Evolutionary conservation across 2,888 invertebrate species (phyloP).

Genomic region (Microctonus brassicae): DNA sequence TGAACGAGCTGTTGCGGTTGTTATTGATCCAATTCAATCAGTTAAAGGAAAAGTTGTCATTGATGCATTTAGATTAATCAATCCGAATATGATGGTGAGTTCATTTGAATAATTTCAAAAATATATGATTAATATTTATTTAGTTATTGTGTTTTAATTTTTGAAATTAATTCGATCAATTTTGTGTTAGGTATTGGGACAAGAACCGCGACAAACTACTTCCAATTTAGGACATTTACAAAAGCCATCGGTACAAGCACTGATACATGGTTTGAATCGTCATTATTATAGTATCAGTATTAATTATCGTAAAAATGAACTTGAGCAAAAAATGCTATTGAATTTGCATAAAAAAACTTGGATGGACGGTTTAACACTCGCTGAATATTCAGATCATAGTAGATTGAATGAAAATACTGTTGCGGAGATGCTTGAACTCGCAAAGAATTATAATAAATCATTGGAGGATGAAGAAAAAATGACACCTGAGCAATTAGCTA

Average conservation of each 20-base stretch:
- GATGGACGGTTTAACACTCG: constrained; percentile 95
- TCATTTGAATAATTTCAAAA: not conserved
- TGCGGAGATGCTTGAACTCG: constrained; percentile 95
- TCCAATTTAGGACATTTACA: constrained; percentile 98
- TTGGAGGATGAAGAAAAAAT: constrained; percentile 99
- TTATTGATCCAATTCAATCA: constrained; percentile 99
- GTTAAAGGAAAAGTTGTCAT: constrained; percentile 99
- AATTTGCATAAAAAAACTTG: constrained; percentile 99
- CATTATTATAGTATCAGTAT: constrained; percentile 99
- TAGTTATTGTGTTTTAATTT: not conserved
- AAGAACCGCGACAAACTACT: constrained; percentile 98
- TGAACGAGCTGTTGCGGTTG: constrained; percentile 98
- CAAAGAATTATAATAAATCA: constrained; percentile 98
- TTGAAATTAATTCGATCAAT: constrained; percentile 1
- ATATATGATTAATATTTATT: not conserved
- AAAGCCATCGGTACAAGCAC: constrained; percentile 98
- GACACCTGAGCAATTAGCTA: constrained; percentile 98
- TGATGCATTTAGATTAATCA: constrained; percentile 98
- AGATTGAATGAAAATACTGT: constrained; percentile 94
- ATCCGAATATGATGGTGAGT: constrained; percentile 97
- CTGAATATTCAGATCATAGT: constrained; percentile 94
- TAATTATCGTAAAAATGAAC: constrained; percentile 98
- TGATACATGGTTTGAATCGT: constrained; percentile 98
- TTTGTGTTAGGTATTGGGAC: constrained; percentile 77
- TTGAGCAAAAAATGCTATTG: constrained; percentile 99